Conservation (phyloP, 2,113 vertebrate species). For the Ailurus styani region DNA sequence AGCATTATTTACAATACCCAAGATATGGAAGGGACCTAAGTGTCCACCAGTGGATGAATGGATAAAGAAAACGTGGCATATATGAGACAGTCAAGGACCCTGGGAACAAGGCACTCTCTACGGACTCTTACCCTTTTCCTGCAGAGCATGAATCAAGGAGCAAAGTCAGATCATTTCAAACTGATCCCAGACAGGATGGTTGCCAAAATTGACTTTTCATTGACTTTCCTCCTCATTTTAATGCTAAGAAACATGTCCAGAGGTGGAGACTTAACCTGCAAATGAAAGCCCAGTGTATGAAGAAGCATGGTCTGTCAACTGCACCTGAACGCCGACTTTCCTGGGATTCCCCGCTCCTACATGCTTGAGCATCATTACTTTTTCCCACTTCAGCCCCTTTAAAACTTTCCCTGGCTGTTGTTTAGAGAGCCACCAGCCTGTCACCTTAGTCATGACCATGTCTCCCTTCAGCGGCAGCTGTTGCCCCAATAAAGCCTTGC, state of each 20-base stretch:
- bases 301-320: neutral
- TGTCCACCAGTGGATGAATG: neutral
- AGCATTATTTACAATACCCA: neutral
- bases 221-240: neutral
- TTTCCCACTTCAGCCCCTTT: neutral
- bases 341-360: neutral
- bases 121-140: neutral
- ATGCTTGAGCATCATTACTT: neutral
- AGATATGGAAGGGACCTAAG: neutral
- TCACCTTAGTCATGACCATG: neutral
- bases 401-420: neutral
- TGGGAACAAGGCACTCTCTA: neutral
- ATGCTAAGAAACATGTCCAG: neutral
- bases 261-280: neutral
- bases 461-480: neutral
- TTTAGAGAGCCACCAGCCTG: neutral
- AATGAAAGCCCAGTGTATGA: neutral
- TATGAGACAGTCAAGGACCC: neutral
- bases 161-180: neutral
- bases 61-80: neutral
- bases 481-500: neutral
- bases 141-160: neutral
- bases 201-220: neutral
- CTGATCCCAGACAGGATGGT: neutral
- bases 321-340: neutral